Evolutionary conservation across 2,888 invertebrate species (phyloP).

Genomic region (Leptothorax acervorum): DNA sequence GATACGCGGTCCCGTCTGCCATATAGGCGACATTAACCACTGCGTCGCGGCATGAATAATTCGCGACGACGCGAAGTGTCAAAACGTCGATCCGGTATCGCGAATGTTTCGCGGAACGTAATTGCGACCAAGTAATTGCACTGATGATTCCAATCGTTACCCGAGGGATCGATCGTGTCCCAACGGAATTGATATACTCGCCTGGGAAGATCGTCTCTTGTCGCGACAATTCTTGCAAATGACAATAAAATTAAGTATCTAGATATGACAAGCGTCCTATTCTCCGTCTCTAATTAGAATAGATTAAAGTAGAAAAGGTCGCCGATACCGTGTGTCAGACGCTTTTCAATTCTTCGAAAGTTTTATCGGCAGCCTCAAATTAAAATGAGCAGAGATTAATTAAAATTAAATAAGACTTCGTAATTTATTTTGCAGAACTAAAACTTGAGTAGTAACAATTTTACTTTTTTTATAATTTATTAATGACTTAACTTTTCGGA

Average conservation of each 20-base stretch:
- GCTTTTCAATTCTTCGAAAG: background rate
- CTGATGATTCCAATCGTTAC: conserved; percentile 1
- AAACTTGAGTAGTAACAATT: background rate
- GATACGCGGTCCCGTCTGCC: conserved; percentile 1
- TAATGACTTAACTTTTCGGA: background rate
- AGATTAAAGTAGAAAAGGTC: background rate
- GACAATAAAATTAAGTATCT: background rate
- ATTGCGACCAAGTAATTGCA: conserved; percentile 17
- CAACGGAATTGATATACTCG: conserved; percentile 13
- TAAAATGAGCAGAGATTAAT: background rate
- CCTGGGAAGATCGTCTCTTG: background rate
- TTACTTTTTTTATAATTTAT: background rate
- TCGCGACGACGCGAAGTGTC: background rate
- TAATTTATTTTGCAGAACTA: background rate
- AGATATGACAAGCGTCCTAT: background rate
- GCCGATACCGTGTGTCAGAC: background rate
- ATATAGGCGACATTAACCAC: background rate
- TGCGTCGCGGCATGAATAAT: conserved; percentile 30
- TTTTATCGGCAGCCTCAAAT: background rate
- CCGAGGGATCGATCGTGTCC: background rate
- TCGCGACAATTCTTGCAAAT: conserved; percentile 25
- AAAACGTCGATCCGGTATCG: conserved; percentile 27
- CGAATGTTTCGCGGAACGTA: background rate
- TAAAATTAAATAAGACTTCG: background rate
- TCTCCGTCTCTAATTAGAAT: background rate